Conservation (phyloP, 2,113 vertebrate species). For the Larimichthys polyactis region DNA sequence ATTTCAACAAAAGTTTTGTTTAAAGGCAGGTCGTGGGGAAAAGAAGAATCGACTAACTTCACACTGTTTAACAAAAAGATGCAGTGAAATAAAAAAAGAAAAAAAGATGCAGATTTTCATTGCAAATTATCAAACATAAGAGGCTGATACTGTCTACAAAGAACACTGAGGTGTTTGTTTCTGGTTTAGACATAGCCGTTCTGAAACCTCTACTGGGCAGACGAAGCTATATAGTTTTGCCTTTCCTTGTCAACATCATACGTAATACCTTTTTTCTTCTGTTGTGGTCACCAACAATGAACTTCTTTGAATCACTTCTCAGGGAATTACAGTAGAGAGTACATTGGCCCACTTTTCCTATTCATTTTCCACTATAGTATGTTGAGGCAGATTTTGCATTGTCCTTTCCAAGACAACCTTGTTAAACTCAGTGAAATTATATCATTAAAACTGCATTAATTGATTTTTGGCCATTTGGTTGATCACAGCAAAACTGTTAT, state of each 20-base stretch:
- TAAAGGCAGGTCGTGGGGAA: neutral
- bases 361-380: neutral
- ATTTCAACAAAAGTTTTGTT: slow-evolving; percentile 35
- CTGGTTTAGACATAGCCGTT: neutral
- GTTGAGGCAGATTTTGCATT: neutral
- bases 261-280: neutral
- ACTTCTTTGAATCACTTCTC: slow-evolving; percentile 1
- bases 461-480: neutral
- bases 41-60: neutral
- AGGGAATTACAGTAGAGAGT: neutral
- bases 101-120: neutral
- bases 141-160: neutral
- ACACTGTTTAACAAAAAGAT: neutral
- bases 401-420: neutral
- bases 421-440: neutral
- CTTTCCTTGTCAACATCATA: neutral
- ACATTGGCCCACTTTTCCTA: neutral
- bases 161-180: neutral
- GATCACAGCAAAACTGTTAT: neutral
- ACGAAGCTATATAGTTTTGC: neutral
- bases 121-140: neutral
- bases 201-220: neutral
- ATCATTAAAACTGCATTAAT: neutral
- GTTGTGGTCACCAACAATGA: neutral
- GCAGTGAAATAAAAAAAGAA: neutral